These are phyloP conservation scores for Aldabrachelys gigantea DNA, from an alignment of 2,113 vertebrate species.

Conservation along the genomic window DNA sequence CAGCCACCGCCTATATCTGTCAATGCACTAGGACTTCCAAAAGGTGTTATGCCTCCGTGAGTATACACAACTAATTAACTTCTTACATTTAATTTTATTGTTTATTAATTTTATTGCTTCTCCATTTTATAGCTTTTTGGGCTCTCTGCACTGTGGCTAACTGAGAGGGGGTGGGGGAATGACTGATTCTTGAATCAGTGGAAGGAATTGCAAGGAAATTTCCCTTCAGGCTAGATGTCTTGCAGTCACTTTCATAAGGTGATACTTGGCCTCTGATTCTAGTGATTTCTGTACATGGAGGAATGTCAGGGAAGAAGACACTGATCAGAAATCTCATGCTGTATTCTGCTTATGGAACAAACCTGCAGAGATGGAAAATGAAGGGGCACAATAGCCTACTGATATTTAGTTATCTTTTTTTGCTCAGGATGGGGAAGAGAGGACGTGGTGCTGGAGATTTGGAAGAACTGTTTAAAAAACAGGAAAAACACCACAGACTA, in stretches of 20 bases:
- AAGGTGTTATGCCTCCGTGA: conserved; percentile 86
- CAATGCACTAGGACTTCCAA: conserved; percentile 94
- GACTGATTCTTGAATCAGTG: not conserved
- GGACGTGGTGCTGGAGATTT: conserved; percentile 24
- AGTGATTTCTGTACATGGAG: not conserved
- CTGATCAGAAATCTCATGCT: not conserved
- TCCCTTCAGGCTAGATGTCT: not conserved
- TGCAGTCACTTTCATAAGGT: not conserved
- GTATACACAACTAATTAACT: conserved; percentile 61
- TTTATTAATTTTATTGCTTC: not conserved
- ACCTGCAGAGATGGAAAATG: not conserved
- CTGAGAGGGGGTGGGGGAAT: not conserved
- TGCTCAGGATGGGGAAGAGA: not conserved
- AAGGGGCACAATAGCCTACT: not conserved
- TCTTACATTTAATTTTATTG: not conserved
- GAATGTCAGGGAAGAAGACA: not conserved
- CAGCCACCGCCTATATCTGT: conserved; percentile 80
- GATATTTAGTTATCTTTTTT: not conserved
- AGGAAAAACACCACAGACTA: conserved; percentile 19
- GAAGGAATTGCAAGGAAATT: not conserved
- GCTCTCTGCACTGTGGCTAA: not conserved
- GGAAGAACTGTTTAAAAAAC: conserved; percentile 35
- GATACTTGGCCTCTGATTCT: not conserved
- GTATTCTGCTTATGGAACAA: not conserved
- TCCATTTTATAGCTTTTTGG: not conserved